Percentiles rank a stretch among this genome's conserved stretches.
Evolutionary conservation across 2,113 vertebrate species (phyloP).

Genomic region (Mormyrus iriodes): DNA sequence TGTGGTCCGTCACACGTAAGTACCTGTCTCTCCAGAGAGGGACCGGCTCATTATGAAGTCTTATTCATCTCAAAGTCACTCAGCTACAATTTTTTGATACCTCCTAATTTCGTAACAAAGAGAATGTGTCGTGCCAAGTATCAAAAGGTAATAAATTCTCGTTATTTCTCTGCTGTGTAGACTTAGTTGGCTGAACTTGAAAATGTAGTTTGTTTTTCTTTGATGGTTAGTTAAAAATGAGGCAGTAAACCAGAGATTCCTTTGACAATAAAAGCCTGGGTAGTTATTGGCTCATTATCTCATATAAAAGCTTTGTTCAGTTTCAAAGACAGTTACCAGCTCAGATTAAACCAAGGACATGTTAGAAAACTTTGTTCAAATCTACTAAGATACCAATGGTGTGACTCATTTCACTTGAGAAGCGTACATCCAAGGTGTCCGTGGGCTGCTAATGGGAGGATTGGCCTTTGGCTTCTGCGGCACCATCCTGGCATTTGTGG

Average conservation of each 20-base stretch:
- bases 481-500: constrained; percentile 53
- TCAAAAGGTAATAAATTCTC: not conserved
- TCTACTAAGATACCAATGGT: not conserved
- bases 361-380: not conserved
- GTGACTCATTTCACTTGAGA: constrained; percentile 7
- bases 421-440: constrained; percentile 58
- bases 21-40: not conserved
- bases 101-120: not conserved
- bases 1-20: constrained; percentile 80
- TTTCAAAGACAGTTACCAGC: not conserved
- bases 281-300: not conserved
- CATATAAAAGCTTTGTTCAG: not conserved
- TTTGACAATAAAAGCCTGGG: not conserved
- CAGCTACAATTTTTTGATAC: not conserved
- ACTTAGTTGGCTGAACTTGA: not conserved
- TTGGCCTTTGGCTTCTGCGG: constrained; percentile 52
- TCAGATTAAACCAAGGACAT: not conserved
- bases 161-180: not conserved
- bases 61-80: not conserved
- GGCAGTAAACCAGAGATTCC: not conserved
- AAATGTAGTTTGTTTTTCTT: not conserved
- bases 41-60: not conserved
- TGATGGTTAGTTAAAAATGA: not conserved
- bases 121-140: not conserved
- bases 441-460: constrained; percentile 55